Evolutionary conservation across 2,797 vertebrate species (phyloP), one percentile per base, ranked within the genome.

Genomic region (Macrochelys suwanniensis): DNA sequence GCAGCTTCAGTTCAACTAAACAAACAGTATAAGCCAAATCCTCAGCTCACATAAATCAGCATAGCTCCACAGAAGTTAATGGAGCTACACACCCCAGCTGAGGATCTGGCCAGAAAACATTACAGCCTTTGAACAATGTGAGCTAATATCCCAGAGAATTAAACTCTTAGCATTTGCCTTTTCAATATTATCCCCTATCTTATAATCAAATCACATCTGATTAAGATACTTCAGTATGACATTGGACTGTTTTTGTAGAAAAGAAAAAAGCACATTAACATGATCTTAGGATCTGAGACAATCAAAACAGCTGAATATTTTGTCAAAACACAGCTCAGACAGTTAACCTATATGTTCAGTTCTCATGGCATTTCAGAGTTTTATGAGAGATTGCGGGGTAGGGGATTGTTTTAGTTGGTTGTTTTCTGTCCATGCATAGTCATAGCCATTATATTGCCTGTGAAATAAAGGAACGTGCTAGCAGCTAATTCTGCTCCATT

Each of bases 81-180:
- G n/a, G 65, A 68, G n/a, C 68, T 51, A 28, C 11, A 7, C 84
- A 16, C 10, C 89, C 7, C 28, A 90, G 31, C 51, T 94, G 50
- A 93, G 53, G 54, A 91, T 31, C 56, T 82, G 68, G 15, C 47
- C 49, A 65, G 77, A 89, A 90, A 84, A 1, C 19, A 54, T 21
- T 8, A 11, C 49, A 47, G 7, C 26, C 91, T 97, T 90, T 19
- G 76, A 95, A 92, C 54, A 68, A 28, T 85, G 17, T 28, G 84
- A 57, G 10, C 3, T 25, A 57, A 86, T 90, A 92, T 68, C 37
- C 21, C 26, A 89, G 81, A 33, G 76, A 85, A 21, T 12, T 53
- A 82, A 59, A 76, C 3, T 25, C 1, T 45, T 85, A 92, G 84
- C 80, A 88, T 85, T 49, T 21, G 94, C 1, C 7, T 47, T 15